Percentiles rank a stretch among this genome's conserved stretches.
Conservation (phyloP, 2,888 invertebrate genomes). For the Drosophila vallismaia region DNA sequence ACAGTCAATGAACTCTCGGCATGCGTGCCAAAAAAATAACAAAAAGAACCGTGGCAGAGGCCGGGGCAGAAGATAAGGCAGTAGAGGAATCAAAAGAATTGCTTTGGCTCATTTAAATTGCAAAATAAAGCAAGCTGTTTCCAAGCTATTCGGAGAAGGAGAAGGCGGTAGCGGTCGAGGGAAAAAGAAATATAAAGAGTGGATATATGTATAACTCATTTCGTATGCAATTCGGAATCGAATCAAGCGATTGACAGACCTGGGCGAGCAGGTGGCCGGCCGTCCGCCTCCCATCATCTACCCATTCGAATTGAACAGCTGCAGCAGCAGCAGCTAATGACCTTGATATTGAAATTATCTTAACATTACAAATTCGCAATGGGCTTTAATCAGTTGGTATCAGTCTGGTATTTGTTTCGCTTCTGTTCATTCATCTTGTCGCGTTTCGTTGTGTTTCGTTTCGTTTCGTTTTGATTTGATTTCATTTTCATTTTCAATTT, state of each 20-base stretch:
- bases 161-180: not conserved
- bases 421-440: slow-evolving; percentile 66
- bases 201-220: slow-evolving; percentile 43
- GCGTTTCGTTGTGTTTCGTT: slow-evolving; percentile 8
- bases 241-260: slow-evolving; percentile 35
- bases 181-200: not conserved
- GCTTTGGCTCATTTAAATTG: slow-evolving; percentile 61
- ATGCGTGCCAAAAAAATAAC: slow-evolving; percentile 54
- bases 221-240: slow-evolving; percentile 49
- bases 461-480: slow-evolving; percentile 65
- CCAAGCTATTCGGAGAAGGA: not conserved
- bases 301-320: slow-evolving; percentile 28
- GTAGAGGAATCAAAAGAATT: slow-evolving; percentile 24
- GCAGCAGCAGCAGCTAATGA: slow-evolving; percentile 73
- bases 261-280: slow-evolving; percentile 52
- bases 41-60: slow-evolving; percentile 7
- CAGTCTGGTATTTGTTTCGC: slow-evolving; percentile 10
- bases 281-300: slow-evolving; percentile 2
- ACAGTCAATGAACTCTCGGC: slow-evolving; percentile 63
- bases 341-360: slow-evolving; percentile 82
- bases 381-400: slow-evolving; percentile 31
- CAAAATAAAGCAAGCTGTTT: slow-evolving; percentile 46
- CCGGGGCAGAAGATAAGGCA: slow-evolving; percentile 9
- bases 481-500: slow-evolving; percentile 70
- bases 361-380: slow-evolving; percentile 30